These are phyloP conservation scores for Caenorhabditis sulstoni DNA, from an alignment of 2,888 invertebrate species.

Conservation along the genomic window DNA sequence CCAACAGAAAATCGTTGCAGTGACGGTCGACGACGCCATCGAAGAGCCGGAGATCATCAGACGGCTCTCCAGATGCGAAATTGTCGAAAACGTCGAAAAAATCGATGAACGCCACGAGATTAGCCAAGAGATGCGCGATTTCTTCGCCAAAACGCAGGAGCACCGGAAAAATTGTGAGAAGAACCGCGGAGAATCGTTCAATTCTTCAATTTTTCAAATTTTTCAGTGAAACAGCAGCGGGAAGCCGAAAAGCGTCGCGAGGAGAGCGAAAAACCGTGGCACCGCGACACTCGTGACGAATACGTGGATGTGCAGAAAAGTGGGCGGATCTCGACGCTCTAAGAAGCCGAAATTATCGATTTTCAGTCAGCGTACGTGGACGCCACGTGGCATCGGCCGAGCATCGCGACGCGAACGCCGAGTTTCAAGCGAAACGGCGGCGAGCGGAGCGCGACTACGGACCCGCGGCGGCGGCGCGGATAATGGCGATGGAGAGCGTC, in stretches of 20 bases:
- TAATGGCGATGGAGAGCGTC: slow-evolving; percentile 46
- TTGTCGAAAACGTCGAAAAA: slow-evolving; percentile 1
- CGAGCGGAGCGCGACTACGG: slow-evolving; percentile 47
- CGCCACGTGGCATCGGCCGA: slow-evolving; percentile 12
- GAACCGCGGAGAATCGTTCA: too few relatives aligned
- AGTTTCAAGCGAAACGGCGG: slow-evolving; percentile 19
- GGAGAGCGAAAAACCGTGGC: slow-evolving; percentile 1
- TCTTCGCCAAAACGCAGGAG: slow-evolving; percentile 40
- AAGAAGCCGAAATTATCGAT: background rate
- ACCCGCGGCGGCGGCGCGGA: slow-evolving; percentile 12
- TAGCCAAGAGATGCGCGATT: slow-evolving; percentile 44
- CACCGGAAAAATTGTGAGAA: slow-evolving; percentile 47
- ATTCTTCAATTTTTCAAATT: background rate
- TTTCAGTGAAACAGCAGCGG: background rate
- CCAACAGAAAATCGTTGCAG: slow-evolving; percentile 7
- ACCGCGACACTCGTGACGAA: background rate
- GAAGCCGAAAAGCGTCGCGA: slow-evolving; percentile 30
- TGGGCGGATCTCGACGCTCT: background rate
- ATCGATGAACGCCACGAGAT: slow-evolving; percentile 17
- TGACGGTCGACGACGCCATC: background rate
- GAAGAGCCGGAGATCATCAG: slow-evolving; percentile 30
- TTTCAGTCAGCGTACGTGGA: slow-evolving; percentile 46
- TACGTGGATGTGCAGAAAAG: slow-evolving; percentile 41
- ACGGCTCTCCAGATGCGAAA: slow-evolving; percentile 36
- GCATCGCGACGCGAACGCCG: slow-evolving; percentile 28